These are phyloP conservation scores for Sphaerophoria taeniata DNA, from an alignment of 2,888 invertebrate genomes.

Conservation along the genomic window DNA sequence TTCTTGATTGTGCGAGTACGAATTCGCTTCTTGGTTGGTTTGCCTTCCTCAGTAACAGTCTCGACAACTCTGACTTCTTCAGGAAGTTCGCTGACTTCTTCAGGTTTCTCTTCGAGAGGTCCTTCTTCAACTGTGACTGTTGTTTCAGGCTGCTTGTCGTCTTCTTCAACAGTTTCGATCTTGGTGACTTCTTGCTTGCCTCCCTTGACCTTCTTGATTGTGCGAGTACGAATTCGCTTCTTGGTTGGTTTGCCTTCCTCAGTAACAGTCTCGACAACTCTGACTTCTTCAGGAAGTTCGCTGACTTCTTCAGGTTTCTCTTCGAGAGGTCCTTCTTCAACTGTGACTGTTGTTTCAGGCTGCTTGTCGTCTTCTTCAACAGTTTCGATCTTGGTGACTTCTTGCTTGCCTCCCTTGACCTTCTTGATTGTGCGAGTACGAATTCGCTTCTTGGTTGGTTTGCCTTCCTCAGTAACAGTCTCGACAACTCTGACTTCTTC, in stretches of 20 bases:
- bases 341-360: conserved; percentile 78
- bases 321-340: conserved; percentile 64
- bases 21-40: conserved; percentile 79
- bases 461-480: conserved; percentile 77
- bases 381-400: conserved; percentile 80
- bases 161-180: conserved; percentile 78
- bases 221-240: conserved; percentile 79
- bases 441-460: conserved; percentile 76
- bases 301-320: conserved; percentile 76
- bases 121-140: conserved; percentile 76
- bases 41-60: conserved; percentile 74
- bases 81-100: conserved; percentile 77
- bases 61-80: conserved; percentile 78
- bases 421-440: conserved; percentile 75
- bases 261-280: conserved; percentile 82
- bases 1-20: conserved; percentile 73
- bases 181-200: conserved; percentile 77
- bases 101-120: conserved; percentile 78
- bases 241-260: conserved; percentile 78
- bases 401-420: conserved; percentile 75
- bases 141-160: conserved; percentile 78
- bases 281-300: conserved; percentile 78
- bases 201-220: conserved; percentile 79
- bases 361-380: conserved; percentile 78
- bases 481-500: conserved; percentile 76